A percentile compares a stretch with the other conserved stretches of the same genome.
phyloP scores from a whole-genome alignment of 1,140 invertebrate genomes.

The Helicoverpa armigera region DNA sequence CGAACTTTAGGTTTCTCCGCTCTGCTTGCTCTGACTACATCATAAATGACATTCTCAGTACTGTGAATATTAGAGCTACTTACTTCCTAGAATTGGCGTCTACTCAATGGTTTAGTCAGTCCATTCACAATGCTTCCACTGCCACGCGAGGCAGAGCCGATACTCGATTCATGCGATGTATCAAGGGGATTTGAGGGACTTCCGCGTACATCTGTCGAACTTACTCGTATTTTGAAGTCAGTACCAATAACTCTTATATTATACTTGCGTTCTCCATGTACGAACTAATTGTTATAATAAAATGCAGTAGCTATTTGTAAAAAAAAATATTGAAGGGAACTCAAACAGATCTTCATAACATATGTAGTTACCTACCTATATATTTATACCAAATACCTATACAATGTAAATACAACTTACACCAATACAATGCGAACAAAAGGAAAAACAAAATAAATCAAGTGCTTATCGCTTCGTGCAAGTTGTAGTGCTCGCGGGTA shows the following conservation, averaged over 20 bases:
- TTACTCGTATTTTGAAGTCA: no score
- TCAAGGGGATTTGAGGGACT: neutral
- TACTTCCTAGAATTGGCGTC: neutral
- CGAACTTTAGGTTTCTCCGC: neutral
- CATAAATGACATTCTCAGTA: neutral
- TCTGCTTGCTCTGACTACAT: neutral
- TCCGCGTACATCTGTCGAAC: no score
- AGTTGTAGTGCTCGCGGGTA: slow-evolving; percentile 24
- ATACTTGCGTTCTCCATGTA: no score
- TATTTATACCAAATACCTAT: neutral
- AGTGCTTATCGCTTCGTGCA: slow-evolving; percentile 30
- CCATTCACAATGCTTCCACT: slow-evolving; percentile 11
- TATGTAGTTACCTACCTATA: no score
- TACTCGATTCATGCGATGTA: neutral
- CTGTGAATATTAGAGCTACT: neutral
- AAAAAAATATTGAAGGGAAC: no score
- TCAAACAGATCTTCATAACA: no score
- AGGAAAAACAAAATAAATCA: slow-evolving; percentile 37
- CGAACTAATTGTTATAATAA: no score
- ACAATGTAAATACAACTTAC: neutral
- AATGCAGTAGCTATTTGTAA: no score
- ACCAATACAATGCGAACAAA: slow-evolving; percentile 9
- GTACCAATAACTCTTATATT: no score
- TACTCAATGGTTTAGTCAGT: neutral
- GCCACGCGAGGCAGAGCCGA: neutral